Percentiles rank a stretch among this genome's conserved stretches.
Conservation (phyloP, 2,113 vertebrate genomes). For the Ifrita kowaldi region DNA sequence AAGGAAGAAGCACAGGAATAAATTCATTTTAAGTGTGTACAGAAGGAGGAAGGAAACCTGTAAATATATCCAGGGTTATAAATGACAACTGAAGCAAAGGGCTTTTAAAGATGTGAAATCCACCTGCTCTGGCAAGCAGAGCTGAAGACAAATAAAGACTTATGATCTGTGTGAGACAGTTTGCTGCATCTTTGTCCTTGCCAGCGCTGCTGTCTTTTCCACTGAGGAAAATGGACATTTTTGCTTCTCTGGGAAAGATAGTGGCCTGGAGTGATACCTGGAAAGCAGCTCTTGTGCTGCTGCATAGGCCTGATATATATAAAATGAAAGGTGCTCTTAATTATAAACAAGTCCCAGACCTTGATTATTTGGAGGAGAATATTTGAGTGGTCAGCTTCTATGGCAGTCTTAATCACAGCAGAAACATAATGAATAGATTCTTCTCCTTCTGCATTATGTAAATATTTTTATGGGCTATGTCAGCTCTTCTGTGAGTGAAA, state of each 20-base stretch:
- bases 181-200: neutral
- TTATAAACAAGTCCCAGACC: neutral
- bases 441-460: constrained; percentile 10
- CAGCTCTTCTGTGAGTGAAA: neutral
- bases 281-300: neutral
- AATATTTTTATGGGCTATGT: constrained; percentile 2
- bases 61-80: neutral
- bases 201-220: neutral
- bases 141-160: neutral
- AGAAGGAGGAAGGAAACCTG: neutral
- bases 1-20: neutral
- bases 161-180: neutral
- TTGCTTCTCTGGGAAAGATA: neutral
- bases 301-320: neutral
- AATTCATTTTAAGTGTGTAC: neutral
- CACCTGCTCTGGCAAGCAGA: neutral
- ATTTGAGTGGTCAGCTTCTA: neutral
- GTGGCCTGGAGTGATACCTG: neutral
- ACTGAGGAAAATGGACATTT: neutral
- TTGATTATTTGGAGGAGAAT: neutral
- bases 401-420: neutral
- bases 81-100: neutral
- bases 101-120: neutral
- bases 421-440: neutral
- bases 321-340: neutral